phyloP scores from a whole-genome alignment of 2,888 invertebrate species.

The Leptopilina drosophilae region DNA sequence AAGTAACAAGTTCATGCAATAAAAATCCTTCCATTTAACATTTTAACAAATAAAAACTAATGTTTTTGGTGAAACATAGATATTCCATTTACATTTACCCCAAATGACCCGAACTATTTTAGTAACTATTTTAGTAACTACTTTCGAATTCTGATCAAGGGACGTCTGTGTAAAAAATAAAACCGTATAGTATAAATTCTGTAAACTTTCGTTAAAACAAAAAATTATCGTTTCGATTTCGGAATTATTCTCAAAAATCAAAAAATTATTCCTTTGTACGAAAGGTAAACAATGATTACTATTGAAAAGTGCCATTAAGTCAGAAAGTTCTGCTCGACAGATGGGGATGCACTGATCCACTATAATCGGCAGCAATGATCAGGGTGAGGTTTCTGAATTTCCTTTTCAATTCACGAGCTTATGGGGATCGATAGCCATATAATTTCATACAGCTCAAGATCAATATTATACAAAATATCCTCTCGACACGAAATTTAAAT shows the following conservation, averaged over 20 bases:
- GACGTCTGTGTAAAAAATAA: no score
- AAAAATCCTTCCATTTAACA: no score
- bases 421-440: slow-evolving; percentile 62
- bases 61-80: no score
- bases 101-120: no score
- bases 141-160: no score
- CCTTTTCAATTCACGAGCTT: slow-evolving; percentile 71
- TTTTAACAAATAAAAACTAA: no score
- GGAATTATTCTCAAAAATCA: background rate
- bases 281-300: slow-evolving; percentile 47
- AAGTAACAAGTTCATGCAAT: no score
- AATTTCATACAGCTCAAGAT: slow-evolving; percentile 54
- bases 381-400: slow-evolving; percentile 62
- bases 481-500: slow-evolving; percentile 36
- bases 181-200: no score
- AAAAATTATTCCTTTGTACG: slow-evolving; percentile 4
- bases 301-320: slow-evolving; percentile 59
- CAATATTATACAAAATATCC: slow-evolving; percentile 49
- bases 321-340: slow-evolving; percentile 68
- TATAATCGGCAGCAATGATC: slow-evolving; percentile 75
- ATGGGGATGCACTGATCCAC: slow-evolving; percentile 72
- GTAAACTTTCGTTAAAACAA: no score
- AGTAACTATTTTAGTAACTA: no score
- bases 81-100: no score
- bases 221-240: background rate